Conservation (phyloP, 2,888 invertebrate species). For the Polia nebulosa region DNA sequence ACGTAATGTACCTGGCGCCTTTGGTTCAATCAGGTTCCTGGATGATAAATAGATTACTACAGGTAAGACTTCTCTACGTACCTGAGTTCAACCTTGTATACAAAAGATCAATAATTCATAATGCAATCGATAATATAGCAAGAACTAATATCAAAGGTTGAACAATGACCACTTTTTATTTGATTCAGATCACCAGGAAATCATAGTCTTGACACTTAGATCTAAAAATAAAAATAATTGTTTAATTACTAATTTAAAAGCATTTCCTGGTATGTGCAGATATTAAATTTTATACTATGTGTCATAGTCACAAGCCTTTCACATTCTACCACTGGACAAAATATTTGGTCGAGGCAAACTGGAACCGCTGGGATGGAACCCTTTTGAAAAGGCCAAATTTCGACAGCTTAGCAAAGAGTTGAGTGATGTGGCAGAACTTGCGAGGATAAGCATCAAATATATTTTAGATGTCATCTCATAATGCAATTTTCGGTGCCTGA, state of each 20-base stretch:
- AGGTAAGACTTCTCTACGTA: conserved; percentile 40
- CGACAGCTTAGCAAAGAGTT: neutral
- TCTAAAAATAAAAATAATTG: conserved; percentile 42
- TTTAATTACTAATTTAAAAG: conserved; percentile 5
- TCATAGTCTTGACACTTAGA: conserved; percentile 19
- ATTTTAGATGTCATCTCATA: no score
- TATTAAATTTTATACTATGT: conserved; percentile 4
- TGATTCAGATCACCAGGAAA: conserved; percentile 27
- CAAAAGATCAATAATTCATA: conserved; percentile 22
- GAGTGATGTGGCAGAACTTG: neutral
- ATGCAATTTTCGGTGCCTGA: neutral
- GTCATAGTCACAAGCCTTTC: conserved; percentile 14
- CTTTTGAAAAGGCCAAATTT: neutral
- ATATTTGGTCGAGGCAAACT: neutral
- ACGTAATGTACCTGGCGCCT: conserved; percentile 58
- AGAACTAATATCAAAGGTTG: neutral
- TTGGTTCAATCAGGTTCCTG: conserved; percentile 57
- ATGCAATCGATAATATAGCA: conserved; percentile 10
- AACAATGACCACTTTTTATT: conserved; percentile 28
- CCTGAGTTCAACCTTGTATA: conserved; percentile 8
- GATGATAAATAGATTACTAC: conserved; percentile 59
- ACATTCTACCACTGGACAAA: conserved; percentile 16
- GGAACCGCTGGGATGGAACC: neutral
- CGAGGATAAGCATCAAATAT: neutral
- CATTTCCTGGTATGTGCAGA: conserved; percentile 41